Percentiles rank a stretch among this genome's conserved stretches.
These are phyloP conservation scores for Chauna torquata DNA, from an alignment of 2,113 vertebrate species.

Conservation along the genomic window DNA sequence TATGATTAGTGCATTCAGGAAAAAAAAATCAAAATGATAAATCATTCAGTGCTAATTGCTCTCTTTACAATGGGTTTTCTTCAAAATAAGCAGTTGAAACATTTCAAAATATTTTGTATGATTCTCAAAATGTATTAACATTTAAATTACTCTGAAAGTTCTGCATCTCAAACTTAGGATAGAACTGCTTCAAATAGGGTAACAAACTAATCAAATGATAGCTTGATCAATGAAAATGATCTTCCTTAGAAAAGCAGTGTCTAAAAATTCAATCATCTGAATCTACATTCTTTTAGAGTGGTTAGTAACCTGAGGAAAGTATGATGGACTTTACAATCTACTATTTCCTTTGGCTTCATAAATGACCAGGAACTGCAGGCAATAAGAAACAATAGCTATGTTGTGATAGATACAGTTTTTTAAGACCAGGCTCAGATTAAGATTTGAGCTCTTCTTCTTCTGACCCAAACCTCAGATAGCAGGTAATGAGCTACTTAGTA, in stretches of 20 bases:
- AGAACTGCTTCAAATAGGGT: not conserved
- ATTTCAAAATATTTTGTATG: conserved; percentile 48
- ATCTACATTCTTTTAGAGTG: not conserved
- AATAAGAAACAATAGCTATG: not conserved
- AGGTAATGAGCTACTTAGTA: not conserved
- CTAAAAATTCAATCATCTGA: not conserved
- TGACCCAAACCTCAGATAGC: not conserved
- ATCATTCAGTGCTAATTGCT: not conserved
- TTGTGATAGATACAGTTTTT: not conserved
- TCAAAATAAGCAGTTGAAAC: conserved; percentile 20
- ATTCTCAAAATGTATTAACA: conserved; percentile 7
- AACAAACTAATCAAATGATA: not conserved
- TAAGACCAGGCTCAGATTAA: not conserved
- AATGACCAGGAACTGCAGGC: not conserved
- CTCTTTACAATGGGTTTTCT: conserved; percentile 3
- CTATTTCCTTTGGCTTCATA: not conserved
- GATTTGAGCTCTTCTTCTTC: not conserved
- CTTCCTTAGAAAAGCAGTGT: not conserved
- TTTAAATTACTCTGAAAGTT: conserved; percentile 4
- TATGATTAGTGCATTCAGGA: not conserved
- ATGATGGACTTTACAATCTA: not conserved
- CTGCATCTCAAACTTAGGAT: not conserved
- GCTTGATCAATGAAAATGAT: not conserved
- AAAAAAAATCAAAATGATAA: conserved; percentile 39
- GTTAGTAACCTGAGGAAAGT: not conserved